Percentiles rank a stretch among this genome's conserved stretches.
Conservation (phyloP, 2,113 vertebrate genomes). For the Protobothrops mucrosquamatus region DNA sequence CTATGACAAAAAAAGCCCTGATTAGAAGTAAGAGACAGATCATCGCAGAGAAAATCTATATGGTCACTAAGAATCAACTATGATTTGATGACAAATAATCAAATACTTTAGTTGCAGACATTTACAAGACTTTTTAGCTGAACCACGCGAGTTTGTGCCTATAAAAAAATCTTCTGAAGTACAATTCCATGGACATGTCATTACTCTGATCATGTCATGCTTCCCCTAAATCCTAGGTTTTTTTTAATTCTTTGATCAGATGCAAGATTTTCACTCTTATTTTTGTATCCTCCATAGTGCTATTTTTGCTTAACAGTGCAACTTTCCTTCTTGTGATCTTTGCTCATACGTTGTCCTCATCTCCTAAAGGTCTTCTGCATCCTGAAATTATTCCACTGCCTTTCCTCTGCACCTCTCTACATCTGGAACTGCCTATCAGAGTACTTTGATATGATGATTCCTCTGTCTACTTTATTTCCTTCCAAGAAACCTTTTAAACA, state of each 20-base stretch:
- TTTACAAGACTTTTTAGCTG: background rate
- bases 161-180: background rate
- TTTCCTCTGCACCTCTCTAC: background rate
- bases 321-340: background rate
- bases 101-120: background rate
- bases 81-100: background rate
- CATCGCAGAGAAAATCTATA: background rate
- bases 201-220: background rate
- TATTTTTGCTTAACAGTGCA: background rate
- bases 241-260: background rate
- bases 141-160: background rate
- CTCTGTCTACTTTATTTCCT: background rate
- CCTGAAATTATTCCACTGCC: background rate
- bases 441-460: background rate
- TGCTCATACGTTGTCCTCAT: background rate
- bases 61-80: background rate
- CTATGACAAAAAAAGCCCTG: too few relatives aligned
- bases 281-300: background rate
- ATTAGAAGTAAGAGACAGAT: background rate
- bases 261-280: background rate
- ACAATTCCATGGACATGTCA: background rate
- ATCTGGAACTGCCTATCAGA: background rate
- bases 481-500: background rate
- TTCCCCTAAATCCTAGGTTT: background rate
- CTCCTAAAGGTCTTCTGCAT: background rate